These are phyloP conservation scores for Pampus argenteus DNA, from an alignment of 2,797 vertebrate species.

Conservation along the genomic window DNA sequence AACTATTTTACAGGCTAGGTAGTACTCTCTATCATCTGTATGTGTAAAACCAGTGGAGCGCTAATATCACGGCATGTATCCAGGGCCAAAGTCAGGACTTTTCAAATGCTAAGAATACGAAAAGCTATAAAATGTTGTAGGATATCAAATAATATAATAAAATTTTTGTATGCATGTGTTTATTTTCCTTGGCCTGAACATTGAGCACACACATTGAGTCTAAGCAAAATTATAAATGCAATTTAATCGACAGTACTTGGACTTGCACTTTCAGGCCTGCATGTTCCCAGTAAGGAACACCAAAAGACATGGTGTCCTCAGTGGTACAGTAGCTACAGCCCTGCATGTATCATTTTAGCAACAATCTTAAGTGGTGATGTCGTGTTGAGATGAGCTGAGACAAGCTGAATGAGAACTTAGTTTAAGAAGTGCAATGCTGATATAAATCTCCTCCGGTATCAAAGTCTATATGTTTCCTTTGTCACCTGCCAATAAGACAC, in stretches of 20 bases:
- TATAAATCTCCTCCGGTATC: constrained; percentile 35
- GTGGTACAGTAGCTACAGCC: neutral
- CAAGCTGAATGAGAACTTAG: constrained; percentile 26
- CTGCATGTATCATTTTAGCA: neutral
- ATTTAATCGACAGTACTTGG: neutral
- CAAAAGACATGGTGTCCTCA: neutral
- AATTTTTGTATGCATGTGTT: too few species aligned
- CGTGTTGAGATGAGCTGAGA: constrained; percentile 19
- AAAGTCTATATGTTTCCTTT: constrained; percentile 41
- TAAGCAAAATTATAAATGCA: too few species aligned
- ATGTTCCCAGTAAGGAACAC: neutral
- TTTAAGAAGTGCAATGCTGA: constrained; percentile 30
- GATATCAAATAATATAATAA: too few species aligned
- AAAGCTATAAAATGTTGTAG: neutral
- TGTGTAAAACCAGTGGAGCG: too few species aligned
- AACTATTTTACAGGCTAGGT: too few species aligned
- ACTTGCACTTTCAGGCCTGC: neutral
- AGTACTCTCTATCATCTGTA: too few species aligned
- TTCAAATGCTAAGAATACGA: neutral
- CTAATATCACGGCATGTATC: neutral
- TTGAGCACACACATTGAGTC: neutral
- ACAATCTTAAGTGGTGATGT: constrained; percentile 4
- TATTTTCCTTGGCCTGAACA: too few species aligned
- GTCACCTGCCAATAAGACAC: constrained; percentile 59
- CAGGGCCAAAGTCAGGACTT: neutral